Conservation (phyloP, 2,797 vertebrate species). For the Neopelma chrysocephalum region DNA sequence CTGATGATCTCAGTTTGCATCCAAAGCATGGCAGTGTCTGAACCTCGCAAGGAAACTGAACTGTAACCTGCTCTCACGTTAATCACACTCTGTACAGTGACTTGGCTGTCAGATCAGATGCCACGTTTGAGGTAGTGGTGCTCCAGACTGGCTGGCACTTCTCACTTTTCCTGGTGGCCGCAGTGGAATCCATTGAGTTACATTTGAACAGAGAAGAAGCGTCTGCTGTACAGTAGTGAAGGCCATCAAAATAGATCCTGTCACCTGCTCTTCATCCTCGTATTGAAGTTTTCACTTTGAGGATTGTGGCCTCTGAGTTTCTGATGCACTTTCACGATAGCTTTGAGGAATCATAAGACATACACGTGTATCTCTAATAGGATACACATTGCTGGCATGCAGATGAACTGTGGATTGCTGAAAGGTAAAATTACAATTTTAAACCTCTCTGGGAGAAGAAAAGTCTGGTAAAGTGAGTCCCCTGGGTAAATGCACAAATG, state of each 20-base stretch:
- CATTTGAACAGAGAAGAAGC: constrained; percentile 25
- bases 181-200: constrained; percentile 10
- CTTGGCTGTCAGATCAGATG: constrained; percentile 15
- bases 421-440: neutral
- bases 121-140: neutral
- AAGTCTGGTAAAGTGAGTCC: neutral
- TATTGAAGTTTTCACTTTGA: neutral
- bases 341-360: neutral
- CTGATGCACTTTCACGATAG: neutral
- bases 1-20: constrained; percentile 48
- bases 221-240: neutral
- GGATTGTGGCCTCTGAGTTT: neutral
- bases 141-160: constrained; percentile 29
- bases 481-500: neutral
- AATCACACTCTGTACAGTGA: neutral
- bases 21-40: constrained; percentile 23
- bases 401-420: constrained; percentile 12
- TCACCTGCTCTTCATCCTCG: neutral
- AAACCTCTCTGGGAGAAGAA: neutral
- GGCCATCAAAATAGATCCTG: neutral
- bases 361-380: neutral
- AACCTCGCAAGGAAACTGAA: constrained; percentile 6
- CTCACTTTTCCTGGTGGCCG: neutral
- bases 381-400: neutral
- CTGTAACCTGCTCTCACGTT: constrained; percentile 4